Evolutionary conservation across 2,797 vertebrate species (phyloP), one percentile per base, ranked within the genome.

Genomic region (Apogon hyalosoma): DNA sequence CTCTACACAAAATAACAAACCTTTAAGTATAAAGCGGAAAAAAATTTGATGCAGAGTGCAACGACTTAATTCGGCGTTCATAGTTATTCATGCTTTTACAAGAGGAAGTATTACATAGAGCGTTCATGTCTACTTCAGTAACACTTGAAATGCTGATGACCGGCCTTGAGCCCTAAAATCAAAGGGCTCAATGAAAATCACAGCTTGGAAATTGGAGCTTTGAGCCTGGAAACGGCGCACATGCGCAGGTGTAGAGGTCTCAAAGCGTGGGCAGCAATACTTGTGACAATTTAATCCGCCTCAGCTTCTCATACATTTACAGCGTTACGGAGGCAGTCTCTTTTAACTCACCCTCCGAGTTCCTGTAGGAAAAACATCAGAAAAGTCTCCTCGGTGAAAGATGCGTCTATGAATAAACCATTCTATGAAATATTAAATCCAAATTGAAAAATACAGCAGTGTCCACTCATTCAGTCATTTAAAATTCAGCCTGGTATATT

Each of bases 161-260:
- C 49, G 6, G 61, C 72, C 60, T 42, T 1, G 0, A 68, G 75
- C 64, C 69, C 60, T 47, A 18, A 73, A 79, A 79, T 82, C 69
- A 87, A 83, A 68, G 52, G 39, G 47, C 60, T 67, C 75, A 63
- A 33, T 75, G 63, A 64, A 75, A 77, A 75, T 78, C 63, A 54
- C 73, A 65, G 56, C 67, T 69, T 75, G 76, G 66, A 76, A 82
- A 71, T 47, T 8, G 48, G 43, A 43, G 36, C 70, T 75, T 68
- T 62, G 53, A 76, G 53, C 50, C 59, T 70, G 19, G 61, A 69
- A 80, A 58, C n/a, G 0, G 54, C 18, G 11, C 28, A 42, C 21
- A 38, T 28, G 48, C 57, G 7, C 65, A 69, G 50, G 52, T 68
- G 79, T 41, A 6, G 42, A 18, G 50, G 14, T 60, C 13, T 31